Percentiles rank a stretch among this genome's conserved stretches.
phyloP scores from a whole-genome alignment of 2,888 invertebrate genomes.

The Reticulitermes lucifugus region DNA sequence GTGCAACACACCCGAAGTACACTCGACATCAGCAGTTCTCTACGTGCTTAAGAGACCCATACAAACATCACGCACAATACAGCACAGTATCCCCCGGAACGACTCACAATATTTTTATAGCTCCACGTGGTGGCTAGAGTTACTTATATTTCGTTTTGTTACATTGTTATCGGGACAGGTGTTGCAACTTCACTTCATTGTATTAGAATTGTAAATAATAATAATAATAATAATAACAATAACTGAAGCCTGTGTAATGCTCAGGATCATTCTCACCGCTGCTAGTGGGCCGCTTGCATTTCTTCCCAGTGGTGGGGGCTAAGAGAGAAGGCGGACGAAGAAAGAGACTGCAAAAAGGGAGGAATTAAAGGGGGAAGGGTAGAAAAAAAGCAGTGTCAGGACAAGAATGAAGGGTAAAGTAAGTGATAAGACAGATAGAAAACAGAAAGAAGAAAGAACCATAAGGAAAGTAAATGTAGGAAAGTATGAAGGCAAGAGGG shows the following conservation, averaged over 20 bases:
- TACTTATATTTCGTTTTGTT: conserved; percentile 29
- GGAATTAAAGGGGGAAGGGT: too few relatives aligned
- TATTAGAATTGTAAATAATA: conserved; percentile 3
- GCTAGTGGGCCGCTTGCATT: too few relatives aligned
- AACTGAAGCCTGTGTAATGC: not conserved
- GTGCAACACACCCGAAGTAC: not conserved
- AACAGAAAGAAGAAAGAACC: too few relatives aligned
- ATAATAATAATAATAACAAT: not conserved
- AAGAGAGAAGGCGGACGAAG: too few relatives aligned
- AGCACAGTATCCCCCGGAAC: not conserved
- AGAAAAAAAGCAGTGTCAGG: too few relatives aligned
- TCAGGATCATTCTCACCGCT: not conserved
- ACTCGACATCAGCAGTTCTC: not conserved
- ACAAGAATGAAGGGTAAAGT: too few relatives aligned
- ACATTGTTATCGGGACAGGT: conserved; percentile 24
- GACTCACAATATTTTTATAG: conserved; percentile 13
- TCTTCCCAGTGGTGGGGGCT: too few relatives aligned
- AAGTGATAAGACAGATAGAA: too few relatives aligned
- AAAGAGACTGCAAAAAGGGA: too few relatives aligned
- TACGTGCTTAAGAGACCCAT: not conserved
- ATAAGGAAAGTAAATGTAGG: too few relatives aligned
- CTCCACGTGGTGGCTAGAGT: not conserved
- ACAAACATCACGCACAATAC: conserved; percentile 28
- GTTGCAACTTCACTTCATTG: conserved; percentile 23
- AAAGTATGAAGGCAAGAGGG: too few relatives aligned